Conservation (phyloP, 1,140 invertebrate genomes). For the Leucophenga varia region DNA sequence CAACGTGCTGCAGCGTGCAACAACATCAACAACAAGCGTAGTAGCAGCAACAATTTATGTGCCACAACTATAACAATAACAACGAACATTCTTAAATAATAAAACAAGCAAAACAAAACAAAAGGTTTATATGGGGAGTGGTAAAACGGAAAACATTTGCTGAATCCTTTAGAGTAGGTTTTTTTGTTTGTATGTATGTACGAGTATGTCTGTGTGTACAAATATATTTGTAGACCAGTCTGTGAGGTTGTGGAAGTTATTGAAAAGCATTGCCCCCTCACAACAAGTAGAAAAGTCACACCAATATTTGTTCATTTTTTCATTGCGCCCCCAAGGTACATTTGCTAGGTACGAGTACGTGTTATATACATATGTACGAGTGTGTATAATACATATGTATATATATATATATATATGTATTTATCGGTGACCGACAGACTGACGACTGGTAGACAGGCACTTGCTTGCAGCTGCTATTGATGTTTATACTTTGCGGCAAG, state of each 20-base stretch:
- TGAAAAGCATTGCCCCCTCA: conserved; percentile 17
- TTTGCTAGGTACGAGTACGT: neutral
- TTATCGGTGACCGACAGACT: neutral
- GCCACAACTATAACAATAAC: conserved; percentile 18
- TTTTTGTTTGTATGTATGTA: conserved; percentile 4
- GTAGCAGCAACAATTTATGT: conserved; percentile 8
- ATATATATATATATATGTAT: too few relatives aligned
- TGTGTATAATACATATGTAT: too few relatives aligned
- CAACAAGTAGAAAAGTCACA: conserved; percentile 7
- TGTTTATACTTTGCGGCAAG: conserved; percentile 10
- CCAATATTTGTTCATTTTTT: conserved; percentile 6
- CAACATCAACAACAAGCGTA: conserved; percentile 1
- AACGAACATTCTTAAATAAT: conserved; percentile 9
- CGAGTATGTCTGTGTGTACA: neutral
- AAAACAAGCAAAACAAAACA: too few relatives aligned
- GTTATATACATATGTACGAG: too few relatives aligned
- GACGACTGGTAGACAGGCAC: neutral
- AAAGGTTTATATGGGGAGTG: conserved; percentile 7
- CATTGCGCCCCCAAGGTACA: conserved; percentile 1
- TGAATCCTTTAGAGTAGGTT: conserved; percentile 2
- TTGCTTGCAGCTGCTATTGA: neutral
- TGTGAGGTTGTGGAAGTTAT: conserved; percentile 8
- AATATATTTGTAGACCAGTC: too few relatives aligned
- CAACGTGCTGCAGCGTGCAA: conserved; percentile 1
- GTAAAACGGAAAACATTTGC: conserved; percentile 14